phyloP scores from a whole-genome alignment of 2,113 vertebrate genomes.

The Taxidea taxus region DNA sequence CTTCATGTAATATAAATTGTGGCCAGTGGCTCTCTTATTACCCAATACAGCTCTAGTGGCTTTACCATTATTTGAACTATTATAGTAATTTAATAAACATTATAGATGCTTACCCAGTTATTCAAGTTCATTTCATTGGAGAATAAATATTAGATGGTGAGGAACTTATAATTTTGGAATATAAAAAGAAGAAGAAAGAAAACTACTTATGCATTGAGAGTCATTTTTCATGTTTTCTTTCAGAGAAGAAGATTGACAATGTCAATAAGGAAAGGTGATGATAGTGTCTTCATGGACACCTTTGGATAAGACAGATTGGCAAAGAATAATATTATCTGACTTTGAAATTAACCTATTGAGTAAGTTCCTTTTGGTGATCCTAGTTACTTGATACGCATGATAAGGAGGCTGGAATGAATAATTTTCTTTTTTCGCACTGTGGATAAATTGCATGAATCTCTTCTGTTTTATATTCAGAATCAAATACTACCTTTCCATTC shows the following conservation, averaged over 20 bases:
- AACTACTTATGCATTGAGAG: not conserved
- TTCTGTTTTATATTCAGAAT: not conserved
- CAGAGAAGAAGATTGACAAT: not conserved
- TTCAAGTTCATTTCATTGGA: conserved; percentile 2
- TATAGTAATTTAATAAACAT: conserved; percentile 1
- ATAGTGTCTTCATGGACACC: not conserved
- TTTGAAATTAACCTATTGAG: not conserved
- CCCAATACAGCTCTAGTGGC: not conserved
- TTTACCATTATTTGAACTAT: not conserved
- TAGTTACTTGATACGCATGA: not conserved
- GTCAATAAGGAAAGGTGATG: not conserved
- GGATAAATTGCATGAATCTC: not conserved
- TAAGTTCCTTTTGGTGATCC: not conserved
- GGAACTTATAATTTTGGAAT: not conserved
- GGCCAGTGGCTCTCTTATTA: not conserved
- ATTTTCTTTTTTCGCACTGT: not conserved
- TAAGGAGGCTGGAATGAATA: not conserved
- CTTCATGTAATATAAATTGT: not conserved
- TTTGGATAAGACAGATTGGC: not conserved
- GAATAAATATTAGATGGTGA: not conserved
- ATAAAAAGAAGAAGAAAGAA: not conserved
- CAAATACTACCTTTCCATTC: not conserved
- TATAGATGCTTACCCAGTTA: not conserved
- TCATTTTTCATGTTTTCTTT: not conserved
- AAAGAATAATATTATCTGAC: not conserved